Conservation (phyloP, 2,797 vertebrate species). For the Pachyuromys duprasi region DNA sequence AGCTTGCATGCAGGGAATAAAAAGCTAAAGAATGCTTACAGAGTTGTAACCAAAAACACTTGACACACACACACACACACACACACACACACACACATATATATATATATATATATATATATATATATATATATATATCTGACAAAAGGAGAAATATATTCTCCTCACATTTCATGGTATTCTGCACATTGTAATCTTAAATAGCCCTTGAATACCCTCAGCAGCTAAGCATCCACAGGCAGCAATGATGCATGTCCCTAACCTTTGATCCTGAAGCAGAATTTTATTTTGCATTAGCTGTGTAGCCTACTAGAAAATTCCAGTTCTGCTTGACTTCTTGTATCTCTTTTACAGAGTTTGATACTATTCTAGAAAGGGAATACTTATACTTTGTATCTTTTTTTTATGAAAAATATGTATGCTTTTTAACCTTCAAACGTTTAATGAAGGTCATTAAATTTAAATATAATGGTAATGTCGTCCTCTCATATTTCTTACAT, state of each 20-base stretch:
- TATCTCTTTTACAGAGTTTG: conserved; percentile 48
- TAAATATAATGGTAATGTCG: neutral
- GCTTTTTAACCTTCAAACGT: conserved; percentile 17
- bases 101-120: too few species aligned
- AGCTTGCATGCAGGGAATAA: neutral
- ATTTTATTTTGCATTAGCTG: neutral
- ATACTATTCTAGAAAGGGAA: conserved; percentile 38
- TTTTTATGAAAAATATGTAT: conserved; percentile 22
- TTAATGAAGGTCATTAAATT: conserved; percentile 17
- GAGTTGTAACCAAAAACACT: too few species aligned
- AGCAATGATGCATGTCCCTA: neutral
- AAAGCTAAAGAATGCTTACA: conserved; percentile 8
- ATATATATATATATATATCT: too few species aligned
- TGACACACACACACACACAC: too few species aligned
- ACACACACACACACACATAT: too few species aligned
- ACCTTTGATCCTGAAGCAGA: conserved; percentile 11
- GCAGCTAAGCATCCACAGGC: neutral
- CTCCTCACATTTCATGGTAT: neutral
- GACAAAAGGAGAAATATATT: neutral
- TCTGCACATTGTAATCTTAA: neutral
- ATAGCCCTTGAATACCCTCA: neutral
- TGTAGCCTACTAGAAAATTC: conserved; percentile 21
- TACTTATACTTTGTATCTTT: neutral
- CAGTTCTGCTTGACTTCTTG: conserved; percentile 57
- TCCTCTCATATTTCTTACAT: neutral